Base-by-base conservation (phyloP, 2,797 vertebrate genomes). In the Ctenosaura bakeri region DNA sequence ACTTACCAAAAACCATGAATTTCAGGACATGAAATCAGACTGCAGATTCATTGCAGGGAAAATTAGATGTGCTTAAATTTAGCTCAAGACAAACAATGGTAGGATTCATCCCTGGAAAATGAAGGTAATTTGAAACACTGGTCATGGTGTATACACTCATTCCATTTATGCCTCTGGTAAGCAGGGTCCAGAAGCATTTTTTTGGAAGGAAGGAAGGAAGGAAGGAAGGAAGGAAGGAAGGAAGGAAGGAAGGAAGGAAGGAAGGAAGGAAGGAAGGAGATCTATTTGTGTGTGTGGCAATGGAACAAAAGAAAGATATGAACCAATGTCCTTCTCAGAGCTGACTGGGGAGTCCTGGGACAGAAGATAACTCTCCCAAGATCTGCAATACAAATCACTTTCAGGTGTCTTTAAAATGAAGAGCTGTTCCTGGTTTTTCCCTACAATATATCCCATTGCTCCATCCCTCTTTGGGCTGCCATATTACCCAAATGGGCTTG, bases 1-100 rank as follows among this genome's bases (percentile, higher is more conserved):
- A 46, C 16, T 88, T 71, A 90, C 76, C 32, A n/a, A 91, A 46
- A 1, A 71, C 22, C 22, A 91, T 84, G 6, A 64, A 84, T 64
- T 7, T 20, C 29, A 85, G 20, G 1, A 7, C 56, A 50, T 83
- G 32, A 76, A 52, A 64, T 76, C 38, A 76, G 4, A 71, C 18
- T 26, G 8, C 13, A 29, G 26, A 91, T 71, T 74, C 78, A 22
- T 56, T 82, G 71, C 66, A 71, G 24, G n/a, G 22, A 73, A 29
- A 46, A 74, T 82, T 20, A 24, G 50, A 26, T 74, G 6, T 20
- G 69, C 10, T 80, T 88, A 87, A 90, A 50, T 73, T 52, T 82
- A n/a, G n/a, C 2, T 85, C 26, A 29, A 91, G 42, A 18, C n/a
- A 35, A 66, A 73, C 54, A 90, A 6, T 66, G 22, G 38, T 14